Base-by-base conservation (phyloP, 2,797 vertebrate species). In the Nothura maculosa region DNA sequence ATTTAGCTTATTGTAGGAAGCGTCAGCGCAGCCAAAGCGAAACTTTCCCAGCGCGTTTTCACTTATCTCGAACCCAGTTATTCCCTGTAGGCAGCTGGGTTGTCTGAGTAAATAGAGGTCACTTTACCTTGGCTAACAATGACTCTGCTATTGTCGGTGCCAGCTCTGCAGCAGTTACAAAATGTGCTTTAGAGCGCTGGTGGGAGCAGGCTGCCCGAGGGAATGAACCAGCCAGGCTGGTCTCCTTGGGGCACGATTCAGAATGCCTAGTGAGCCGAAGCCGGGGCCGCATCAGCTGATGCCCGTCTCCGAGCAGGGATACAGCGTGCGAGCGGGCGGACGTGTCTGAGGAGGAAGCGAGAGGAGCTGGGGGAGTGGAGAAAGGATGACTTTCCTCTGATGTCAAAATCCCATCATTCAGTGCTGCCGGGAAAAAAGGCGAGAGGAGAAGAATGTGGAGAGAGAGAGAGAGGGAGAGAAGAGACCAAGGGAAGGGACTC, bases 351-450 rank as follows among this genome's bases (percentile, higher is more conserved):
- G 93, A 96, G 92, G 94, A 96, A 96, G 67, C 79, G 4, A 8
- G 87, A 58, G 88, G 78, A 90, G 78, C 81, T 64, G 89, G 91
- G 91, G 94, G 93, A 93, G 90, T 91, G 94, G 90, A 93, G 91
- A 89, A 89, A 32, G 86, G 85, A 86, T 91, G 90, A 88, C 90
- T 96, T 93, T 83, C 78, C 90, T 92, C 90, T 83, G 91, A 92
- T 95, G 95, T 96, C 90, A 95, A 95, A 95, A 96, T 96, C 94
- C 96, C 94, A 94, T 95, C 93, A 94, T 95, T 85, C 96, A 96
- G 92, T 48, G 96, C 96, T 95, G 84, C 14, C 91, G 42, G 60
- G 57, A 93, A 17, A 85, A 92, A 94, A 94, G 82, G 93, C 91
- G 79, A 90, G 91, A 94, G 91, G 83, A 96, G 95, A 96, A 85